Conservation (phyloP, 2,113 vertebrate genomes). For the Vicugna pacos region DNA sequence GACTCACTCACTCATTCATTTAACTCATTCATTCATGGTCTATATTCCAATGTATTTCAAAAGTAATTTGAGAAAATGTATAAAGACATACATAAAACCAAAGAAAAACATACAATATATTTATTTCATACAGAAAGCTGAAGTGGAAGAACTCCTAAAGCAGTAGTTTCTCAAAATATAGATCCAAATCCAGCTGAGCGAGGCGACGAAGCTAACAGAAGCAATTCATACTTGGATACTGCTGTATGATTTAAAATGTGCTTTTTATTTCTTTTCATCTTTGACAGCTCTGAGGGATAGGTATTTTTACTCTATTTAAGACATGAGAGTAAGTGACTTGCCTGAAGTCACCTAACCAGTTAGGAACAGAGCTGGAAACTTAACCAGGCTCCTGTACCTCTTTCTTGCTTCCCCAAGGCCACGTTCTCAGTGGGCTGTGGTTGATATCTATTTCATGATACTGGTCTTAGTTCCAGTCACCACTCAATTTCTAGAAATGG, state of each 20-base stretch:
- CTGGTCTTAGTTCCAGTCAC: neutral
- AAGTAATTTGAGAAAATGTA: constrained; percentile 54
- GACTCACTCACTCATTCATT: neutral
- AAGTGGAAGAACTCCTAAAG: neutral
- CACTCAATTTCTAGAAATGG: neutral
- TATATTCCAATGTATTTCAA: neutral
- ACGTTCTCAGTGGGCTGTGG: neutral
- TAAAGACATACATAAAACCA: neutral
- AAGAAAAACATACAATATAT: neutral
- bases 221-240: neutral
- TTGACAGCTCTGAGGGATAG: neutral
- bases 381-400: neutral
- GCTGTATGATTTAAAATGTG: neutral
- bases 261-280: neutral
- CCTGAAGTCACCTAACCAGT: neutral
- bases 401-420: neutral
- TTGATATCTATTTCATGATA: neutral
- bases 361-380: neutral
- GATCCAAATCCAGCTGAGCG: neutral
- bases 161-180: neutral
- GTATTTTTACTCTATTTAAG: neutral
- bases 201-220: constrained; percentile 3
- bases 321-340: neutral
- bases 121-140: constrained; percentile 8
- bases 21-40: constrained; percentile 1